Base-by-base conservation (phyloP, 53 echinoderm and acorn worm genomes). In the Zoroaster sp. region DNA sequence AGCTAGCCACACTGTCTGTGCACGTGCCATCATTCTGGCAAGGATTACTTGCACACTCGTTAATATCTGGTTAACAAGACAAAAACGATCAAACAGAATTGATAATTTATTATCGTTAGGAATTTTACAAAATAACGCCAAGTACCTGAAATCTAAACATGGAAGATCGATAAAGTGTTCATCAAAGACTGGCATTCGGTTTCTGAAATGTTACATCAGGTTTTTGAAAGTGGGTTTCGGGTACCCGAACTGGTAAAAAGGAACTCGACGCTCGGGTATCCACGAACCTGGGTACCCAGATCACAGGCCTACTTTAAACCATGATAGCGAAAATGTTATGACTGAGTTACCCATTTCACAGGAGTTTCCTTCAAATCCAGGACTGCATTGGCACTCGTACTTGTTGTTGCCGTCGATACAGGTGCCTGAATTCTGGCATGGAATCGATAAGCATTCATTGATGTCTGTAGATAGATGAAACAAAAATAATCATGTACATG, bases 1-100 rank as follows among this genome's bases (percentile, higher is more conserved):
- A 88, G 44, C 77, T 38, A 47, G 42, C 47, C 45, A 77, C 46
- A n/a, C 65, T 42, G 47, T 88, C 77, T 34, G 21, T 31, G 35
- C 88, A 88, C 14, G 77, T 66, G 11, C 76, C 88, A 10, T 6
- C 36, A 40, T 88, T 88, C 35, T 77, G 78, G 31, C 88, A 88
- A 3, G 88, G 88, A 23, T 68, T 69, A 35, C 47, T 44, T 23
- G 5, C 68, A 45, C 88, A 88, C 49, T 75, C 75, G 46, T 88
- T 37, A 68, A 88, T 88, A 77, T 88, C 88, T 88, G 75, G 30
- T 6, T 15, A 88, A 17, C 12, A 25, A 39, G 31, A 83, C 17
- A 3, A 78, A 12, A 23, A 73, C 32, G 34, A 70, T 21, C 8
- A 70, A 31, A 30, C 36, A 14, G 14, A 47, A 14, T 47, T n/a